Base-by-base conservation (phyloP, 2,113 vertebrate genomes). In the Scalopus aquaticus region DNA sequence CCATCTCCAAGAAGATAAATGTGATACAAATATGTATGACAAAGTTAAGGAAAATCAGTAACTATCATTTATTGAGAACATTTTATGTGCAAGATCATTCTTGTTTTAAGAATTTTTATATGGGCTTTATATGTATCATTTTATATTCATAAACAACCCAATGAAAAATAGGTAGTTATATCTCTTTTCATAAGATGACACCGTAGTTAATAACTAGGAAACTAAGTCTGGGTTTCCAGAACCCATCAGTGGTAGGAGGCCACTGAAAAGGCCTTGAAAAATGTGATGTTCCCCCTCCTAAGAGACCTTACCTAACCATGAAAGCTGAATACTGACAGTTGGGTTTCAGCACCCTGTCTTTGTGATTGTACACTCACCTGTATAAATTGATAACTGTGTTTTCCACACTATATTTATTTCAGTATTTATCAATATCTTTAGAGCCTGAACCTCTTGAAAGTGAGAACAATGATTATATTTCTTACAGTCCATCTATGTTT, bases 31-130 rank as follows among this genome's bases (percentile, higher is more conserved):
- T 30, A 42, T 49, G 37, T 49, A 20, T 80, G 17, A 86, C 42
- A 81, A 60, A 90, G 62, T 73, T 90, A 54, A 78, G 92, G 60
- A 49, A 92, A 82, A 64, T 77, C 76, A 69, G 5, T 26, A 78
- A 16, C 13, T 91, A 64, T 6, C 22, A 70, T 26, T 91, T 88
- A 56, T 46, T 54, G 8, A 73, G 49, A 20, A 20, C 9, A 77
- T 89, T 92, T 19, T 87, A 6, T 54, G n/a, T 51, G 26, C 4
- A 62, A 65, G 37, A 15, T 72, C 22, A 51, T 85, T 79, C 35
- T 30, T 49, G 3, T 65, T 81, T 49, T 6, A 77, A 54, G 28
- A 6, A 56, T 67, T 79, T 94, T 51, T 30, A 2, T 60, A 39
- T 72, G n/a, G 19, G 17, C 2, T 64, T 91, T 64, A 9, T 65